phyloP scores from a whole-genome alignment of 2,113 vertebrate species.

The Octodon degus region DNA sequence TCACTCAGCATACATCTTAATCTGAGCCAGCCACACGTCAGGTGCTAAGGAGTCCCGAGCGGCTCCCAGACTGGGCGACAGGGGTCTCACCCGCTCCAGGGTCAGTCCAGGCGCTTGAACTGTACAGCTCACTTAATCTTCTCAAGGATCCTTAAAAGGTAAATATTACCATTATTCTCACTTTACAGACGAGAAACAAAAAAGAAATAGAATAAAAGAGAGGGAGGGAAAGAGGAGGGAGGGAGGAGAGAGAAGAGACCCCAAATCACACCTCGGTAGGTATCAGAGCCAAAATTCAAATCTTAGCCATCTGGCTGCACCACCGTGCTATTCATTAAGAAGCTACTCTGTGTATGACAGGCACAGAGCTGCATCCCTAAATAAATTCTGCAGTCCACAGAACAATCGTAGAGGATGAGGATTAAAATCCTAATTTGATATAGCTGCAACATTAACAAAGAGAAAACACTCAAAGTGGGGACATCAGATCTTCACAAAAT shows the following conservation, averaged over 20 bases:
- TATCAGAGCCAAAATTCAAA: conserved; percentile 40
- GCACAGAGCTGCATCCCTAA: background rate
- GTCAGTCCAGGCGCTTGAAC: conserved; percentile 37
- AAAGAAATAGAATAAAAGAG: background rate
- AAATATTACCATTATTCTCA: conserved; percentile 45
- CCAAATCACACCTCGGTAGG: background rate
- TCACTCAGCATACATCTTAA: background rate
- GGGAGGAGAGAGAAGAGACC: background rate
- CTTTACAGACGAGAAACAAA: conserved; percentile 5
- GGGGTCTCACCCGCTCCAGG: background rate
- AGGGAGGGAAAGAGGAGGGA: background rate
- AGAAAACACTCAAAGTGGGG: background rate
- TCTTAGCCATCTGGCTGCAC: background rate
- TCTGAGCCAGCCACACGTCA: background rate
- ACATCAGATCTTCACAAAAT: background rate
- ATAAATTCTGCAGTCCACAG: background rate
- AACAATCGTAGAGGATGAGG: background rate
- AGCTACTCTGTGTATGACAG: background rate
- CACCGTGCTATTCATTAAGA: conserved; percentile 12
- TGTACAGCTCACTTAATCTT: conserved; percentile 18
- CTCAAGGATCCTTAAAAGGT: background rate
- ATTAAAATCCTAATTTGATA: conserved; percentile 10
- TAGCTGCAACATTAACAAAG: background rate
- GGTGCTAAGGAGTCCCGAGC: background rate
- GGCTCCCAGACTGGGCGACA: background rate